Conservation (phyloP, 2,888 invertebrate species). For the Limenitis camilla region DNA sequence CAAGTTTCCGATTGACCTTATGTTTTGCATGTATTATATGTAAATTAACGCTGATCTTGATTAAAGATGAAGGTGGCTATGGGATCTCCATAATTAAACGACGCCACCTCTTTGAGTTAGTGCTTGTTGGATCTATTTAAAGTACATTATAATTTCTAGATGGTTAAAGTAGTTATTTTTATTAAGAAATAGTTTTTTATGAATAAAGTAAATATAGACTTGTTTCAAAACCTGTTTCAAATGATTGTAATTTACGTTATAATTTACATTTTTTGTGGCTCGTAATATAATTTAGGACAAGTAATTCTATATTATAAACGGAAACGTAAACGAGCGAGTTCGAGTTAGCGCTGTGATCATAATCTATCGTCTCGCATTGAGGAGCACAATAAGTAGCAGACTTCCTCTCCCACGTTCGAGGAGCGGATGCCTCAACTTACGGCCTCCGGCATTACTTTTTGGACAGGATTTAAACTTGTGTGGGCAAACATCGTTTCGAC, state of each 20-base stretch:
- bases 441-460: constrained; percentile 52
- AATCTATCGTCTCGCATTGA: constrained; percentile 67
- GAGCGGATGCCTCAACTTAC: constrained; percentile 61
- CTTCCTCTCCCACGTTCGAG: constrained; percentile 71
- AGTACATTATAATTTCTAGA: no score
- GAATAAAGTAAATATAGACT: no score
- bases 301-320: constrained; percentile 19
- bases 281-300: constrained; percentile 17
- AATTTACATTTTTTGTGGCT: constrained; percentile 17
- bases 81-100: no score
- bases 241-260: constrained; percentile 2
- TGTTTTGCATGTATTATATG: no score
- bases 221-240: background rate
- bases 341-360: constrained; percentile 37
- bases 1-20: no score
- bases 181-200: no score
- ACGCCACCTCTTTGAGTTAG: no score
- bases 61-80: no score
- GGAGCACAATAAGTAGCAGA: constrained; percentile 67
- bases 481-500: no score
- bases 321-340: constrained; percentile 37
- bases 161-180: no score
- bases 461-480: background rate
- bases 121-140: no score
- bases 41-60: no score